Conservation (phyloP, 2,888 invertebrate genomes). For the Pimpla rufipes region DNA sequence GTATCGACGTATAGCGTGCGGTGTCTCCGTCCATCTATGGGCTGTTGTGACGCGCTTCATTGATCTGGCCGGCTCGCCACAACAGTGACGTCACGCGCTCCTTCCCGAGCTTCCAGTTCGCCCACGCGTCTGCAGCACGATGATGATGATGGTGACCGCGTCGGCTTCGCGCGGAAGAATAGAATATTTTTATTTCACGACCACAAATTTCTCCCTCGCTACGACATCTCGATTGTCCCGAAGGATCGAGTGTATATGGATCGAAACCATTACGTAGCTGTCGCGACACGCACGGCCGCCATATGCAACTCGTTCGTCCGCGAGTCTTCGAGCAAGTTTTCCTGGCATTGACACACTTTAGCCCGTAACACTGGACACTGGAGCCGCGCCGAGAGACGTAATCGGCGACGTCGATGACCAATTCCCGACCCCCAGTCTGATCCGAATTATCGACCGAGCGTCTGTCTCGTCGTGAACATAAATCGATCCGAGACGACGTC, state of each 20-base stretch:
- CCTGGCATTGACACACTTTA: constrained; percentile 70
- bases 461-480: background rate
- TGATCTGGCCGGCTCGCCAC: constrained; percentile 69
- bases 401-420: constrained; percentile 51
- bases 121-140: constrained; percentile 66
- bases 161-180: constrained; percentile 23
- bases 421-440: constrained; percentile 25
- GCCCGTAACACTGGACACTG: constrained; percentile 28
- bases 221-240: constrained; percentile 10
- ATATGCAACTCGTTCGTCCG: constrained; percentile 21
- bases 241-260: background rate
- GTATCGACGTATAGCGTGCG: constrained; percentile 13
- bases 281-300: background rate
- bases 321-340: constrained; percentile 60
- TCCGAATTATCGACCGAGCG: constrained; percentile 31
- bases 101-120: constrained; percentile 65
- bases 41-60: constrained; percentile 65
- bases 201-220: background rate
- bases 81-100: constrained; percentile 75
- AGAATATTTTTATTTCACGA: background rate
- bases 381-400: constrained; percentile 49
- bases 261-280: constrained; percentile 11
- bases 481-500: constrained; percentile 1
- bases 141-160: constrained; percentile 23
- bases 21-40: constrained; percentile 58